Percentiles rank a stretch among this genome's conserved stretches.
These are phyloP conservation scores for Syrista parreyssii DNA, from an alignment of 2,888 invertebrate species.

Conservation along the genomic window DNA sequence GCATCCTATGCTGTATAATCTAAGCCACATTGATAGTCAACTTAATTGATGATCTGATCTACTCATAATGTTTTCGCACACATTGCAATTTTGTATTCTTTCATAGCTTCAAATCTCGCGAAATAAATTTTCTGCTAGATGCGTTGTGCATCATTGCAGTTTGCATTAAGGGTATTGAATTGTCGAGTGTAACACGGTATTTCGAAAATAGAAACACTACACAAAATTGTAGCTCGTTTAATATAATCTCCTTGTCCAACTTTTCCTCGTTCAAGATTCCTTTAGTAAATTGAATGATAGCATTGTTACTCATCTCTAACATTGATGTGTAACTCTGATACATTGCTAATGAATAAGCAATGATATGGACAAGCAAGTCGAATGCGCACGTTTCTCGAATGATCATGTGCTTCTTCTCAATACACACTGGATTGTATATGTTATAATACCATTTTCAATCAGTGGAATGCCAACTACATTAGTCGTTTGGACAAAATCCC, in stretches of 20 bases:
- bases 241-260: slow-evolving; percentile 4
- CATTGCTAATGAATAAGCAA: slow-evolving; percentile 1
- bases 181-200: slow-evolving; percentile 8
- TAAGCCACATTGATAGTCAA: slow-evolving; percentile 15
- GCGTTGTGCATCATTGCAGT: slow-evolving; percentile 19
- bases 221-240: slow-evolving; percentile 14
- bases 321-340: too few species aligned
- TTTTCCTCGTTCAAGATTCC: slow-evolving; percentile 1
- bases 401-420: background rate
- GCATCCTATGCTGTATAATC: slow-evolving; percentile 1
- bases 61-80: slow-evolving; percentile 8
- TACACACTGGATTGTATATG: slow-evolving; percentile 14
- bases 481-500: slow-evolving; percentile 8
- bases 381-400: slow-evolving; percentile 16
- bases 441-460: slow-evolving; percentile 19
- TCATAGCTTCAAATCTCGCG: slow-evolving; percentile 12
- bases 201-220: slow-evolving; percentile 11
- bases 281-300: background rate
- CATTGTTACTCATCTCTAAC: background rate
- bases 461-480: slow-evolving; percentile 14
- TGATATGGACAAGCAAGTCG: slow-evolving; percentile 16
- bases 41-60: background rate
- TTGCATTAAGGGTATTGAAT: slow-evolving; percentile 12
- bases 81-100: background rate
- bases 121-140: slow-evolving; percentile 16